These are phyloP conservation scores for Bradypodion ventrale DNA, from an alignment of 2,797 vertebrate genomes.

Conservation along the genomic window DNA sequence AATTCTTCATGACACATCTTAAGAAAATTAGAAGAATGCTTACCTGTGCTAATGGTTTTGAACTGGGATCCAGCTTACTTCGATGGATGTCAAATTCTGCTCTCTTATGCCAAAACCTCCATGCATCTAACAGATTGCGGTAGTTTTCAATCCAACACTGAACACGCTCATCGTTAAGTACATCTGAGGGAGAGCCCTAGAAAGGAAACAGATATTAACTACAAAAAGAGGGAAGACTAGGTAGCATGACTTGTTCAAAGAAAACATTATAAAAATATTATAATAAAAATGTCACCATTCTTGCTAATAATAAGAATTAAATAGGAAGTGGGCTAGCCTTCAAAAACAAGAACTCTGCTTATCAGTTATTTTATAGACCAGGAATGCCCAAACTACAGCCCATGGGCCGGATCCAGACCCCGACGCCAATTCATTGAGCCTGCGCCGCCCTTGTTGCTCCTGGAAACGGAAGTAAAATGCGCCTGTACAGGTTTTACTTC, in stretches of 20 bases:
- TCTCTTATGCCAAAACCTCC: constrained; percentile 99
- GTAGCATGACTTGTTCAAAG: constrained; percentile 1
- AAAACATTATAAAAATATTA: background rate
- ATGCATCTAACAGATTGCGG: constrained; percentile 95
- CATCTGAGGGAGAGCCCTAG: constrained; percentile 91
- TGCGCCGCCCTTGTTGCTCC: too few relatives aligned
- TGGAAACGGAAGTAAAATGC: too few relatives aligned
- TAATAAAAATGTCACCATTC: background rate
- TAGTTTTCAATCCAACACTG: constrained; percentile 99
- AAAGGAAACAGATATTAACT: constrained; percentile 35
- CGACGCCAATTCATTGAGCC: too few relatives aligned
- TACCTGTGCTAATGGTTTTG: constrained; percentile 96
- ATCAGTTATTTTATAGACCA: background rate
- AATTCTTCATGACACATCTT: background rate
- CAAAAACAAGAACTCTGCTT: background rate
- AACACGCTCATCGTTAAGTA: constrained; percentile 94
- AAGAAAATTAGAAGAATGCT: constrained; percentile 26
- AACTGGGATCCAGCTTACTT: constrained; percentile 96
- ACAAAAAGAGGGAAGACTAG: background rate
- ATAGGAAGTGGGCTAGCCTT: background rate
- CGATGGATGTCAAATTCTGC: constrained; percentile 98
- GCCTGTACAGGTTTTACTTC: too few relatives aligned
- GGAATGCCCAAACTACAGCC: too few relatives aligned
- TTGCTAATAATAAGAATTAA: background rate
- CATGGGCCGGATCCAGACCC: too few relatives aligned